Conservation (phyloP, 2,888 invertebrate genomes). For the Hoplodrina ambigua region DNA sequence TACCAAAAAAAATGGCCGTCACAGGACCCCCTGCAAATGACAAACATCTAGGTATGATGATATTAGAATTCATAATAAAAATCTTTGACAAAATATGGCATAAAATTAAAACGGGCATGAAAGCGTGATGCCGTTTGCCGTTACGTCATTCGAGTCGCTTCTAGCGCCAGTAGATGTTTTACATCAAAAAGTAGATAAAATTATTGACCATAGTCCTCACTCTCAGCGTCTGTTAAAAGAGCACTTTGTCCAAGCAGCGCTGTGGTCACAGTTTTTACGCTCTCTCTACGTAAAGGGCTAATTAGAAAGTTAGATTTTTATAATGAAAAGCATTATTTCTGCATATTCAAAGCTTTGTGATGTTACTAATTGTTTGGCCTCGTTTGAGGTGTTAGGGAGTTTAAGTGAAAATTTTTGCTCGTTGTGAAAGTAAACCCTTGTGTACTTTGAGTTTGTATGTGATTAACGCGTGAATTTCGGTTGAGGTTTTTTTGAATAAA, state of each 20-base stretch:
- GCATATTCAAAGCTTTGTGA: constrained; percentile 63
- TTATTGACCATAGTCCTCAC: constrained; percentile 48
- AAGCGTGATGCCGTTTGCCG: no score
- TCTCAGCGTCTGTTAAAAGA: constrained; percentile 54
- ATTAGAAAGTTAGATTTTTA: constrained; percentile 81
- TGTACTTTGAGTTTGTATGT: constrained; percentile 34
- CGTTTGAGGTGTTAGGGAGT: constrained; percentile 61
- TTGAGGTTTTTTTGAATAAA: neutral
- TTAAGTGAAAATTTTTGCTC: constrained; percentile 42
- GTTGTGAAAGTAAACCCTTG: constrained; percentile 24
- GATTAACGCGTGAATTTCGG: constrained; percentile 43
- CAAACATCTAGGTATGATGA: no score
- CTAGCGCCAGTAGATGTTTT: no score
- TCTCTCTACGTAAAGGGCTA: constrained; percentile 73
- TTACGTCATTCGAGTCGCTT: no score
- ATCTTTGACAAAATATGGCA: no score
- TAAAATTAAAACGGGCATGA: no score
- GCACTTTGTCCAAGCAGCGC: constrained; percentile 72
- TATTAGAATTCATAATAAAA: neutral
- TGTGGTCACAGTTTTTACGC: constrained; percentile 73
- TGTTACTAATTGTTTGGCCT: constrained; percentile 58
- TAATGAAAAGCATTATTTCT: constrained; percentile 70
- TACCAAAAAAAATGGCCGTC: no score
- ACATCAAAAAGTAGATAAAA: neutral
- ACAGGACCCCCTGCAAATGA: no score